These are phyloP conservation scores for Crocidura indochinensis DNA, from an alignment of 2,797 vertebrate species.

Conservation along the genomic window DNA sequence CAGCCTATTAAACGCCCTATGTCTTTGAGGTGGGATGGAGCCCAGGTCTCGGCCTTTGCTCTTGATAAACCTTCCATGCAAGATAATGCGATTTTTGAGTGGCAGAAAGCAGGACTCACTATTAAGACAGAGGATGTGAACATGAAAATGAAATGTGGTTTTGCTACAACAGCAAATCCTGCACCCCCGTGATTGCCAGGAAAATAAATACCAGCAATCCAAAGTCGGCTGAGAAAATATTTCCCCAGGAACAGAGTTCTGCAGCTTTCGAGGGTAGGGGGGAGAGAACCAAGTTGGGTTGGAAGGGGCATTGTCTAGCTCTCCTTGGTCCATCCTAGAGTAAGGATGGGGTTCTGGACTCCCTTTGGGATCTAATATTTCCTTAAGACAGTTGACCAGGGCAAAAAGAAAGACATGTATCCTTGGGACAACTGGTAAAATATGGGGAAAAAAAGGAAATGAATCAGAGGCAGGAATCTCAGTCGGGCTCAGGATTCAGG, in stretches of 20 bases:
- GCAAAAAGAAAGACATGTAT: neutral
- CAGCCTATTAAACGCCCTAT: conserved; percentile 71
- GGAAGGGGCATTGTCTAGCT: neutral
- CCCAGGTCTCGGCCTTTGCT: conserved; percentile 57
- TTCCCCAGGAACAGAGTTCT: neutral
- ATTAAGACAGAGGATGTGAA: conserved; percentile 77
- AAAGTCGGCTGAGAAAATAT: conserved; percentile 51
- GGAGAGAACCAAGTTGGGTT: neutral
- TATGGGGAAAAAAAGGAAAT: neutral
- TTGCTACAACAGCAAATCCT: conserved; percentile 75
- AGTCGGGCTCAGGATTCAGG: no score
- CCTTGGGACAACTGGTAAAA: fast-evolving
- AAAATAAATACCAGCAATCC: conserved; percentile 47
- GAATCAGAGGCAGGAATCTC: no score
- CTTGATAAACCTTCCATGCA: conserved; percentile 69
- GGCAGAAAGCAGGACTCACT: conserved; percentile 69
- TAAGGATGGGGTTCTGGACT: neutral
- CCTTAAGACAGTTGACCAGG: neutral
- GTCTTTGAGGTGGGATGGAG: conserved; percentile 52
- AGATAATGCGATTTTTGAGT: conserved; percentile 75
- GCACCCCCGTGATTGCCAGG: conserved; percentile 50
- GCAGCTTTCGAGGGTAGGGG: neutral
- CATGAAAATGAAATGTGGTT: conserved; percentile 81
- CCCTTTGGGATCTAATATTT: neutral
- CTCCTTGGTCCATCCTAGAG: neutral